Conservation (phyloP, 2,113 vertebrate species). For the Cervus canadensis region DNA sequence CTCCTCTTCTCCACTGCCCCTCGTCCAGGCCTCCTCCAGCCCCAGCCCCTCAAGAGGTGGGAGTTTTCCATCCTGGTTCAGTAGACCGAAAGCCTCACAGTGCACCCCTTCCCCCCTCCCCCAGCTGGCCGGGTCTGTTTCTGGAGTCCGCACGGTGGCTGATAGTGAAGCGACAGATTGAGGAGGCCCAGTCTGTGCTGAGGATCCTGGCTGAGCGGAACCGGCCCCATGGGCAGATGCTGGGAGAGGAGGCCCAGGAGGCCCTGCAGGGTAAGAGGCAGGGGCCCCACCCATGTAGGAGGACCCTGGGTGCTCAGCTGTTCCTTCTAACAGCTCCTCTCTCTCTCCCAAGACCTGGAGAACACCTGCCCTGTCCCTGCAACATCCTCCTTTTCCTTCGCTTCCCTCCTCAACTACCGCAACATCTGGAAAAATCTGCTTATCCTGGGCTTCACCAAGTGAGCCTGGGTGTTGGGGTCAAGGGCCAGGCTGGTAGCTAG, state of each 20-base stretch:
- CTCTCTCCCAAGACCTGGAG: conserved; percentile 83
- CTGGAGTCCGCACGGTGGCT: conserved; percentile 91
- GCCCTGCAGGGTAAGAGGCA: conserved; percentile 78
- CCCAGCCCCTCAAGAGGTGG: background rate
- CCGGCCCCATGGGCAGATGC: conserved; percentile 75
- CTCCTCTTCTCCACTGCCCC: background rate
- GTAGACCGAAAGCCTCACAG: background rate
- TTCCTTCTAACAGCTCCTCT: conserved; percentile 34
- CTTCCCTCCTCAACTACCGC: conserved; percentile 87
- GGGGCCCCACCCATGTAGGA: background rate
- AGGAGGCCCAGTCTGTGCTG: conserved; percentile 82
- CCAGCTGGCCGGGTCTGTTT: conserved; percentile 88
- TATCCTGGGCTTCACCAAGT: conserved; percentile 93
- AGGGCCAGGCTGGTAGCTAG: conserved; percentile 40
- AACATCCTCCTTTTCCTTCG: conserved; percentile 81
- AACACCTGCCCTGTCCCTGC: conserved; percentile 75
- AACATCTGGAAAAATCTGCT: conserved; percentile 94
- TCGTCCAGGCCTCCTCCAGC: background rate
- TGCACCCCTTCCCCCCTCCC: background rate
- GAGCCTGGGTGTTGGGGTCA: conserved; percentile 73
- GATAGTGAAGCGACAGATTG: conserved; percentile 82
- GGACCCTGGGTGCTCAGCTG: background rate
- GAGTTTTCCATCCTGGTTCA: background rate
- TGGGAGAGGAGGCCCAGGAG: conserved; percentile 79
- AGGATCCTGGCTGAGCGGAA: conserved; percentile 85